Evolutionary conservation across 2,113 vertebrate genomes (phyloP).

Genomic region (Sander lucioperca): DNA sequence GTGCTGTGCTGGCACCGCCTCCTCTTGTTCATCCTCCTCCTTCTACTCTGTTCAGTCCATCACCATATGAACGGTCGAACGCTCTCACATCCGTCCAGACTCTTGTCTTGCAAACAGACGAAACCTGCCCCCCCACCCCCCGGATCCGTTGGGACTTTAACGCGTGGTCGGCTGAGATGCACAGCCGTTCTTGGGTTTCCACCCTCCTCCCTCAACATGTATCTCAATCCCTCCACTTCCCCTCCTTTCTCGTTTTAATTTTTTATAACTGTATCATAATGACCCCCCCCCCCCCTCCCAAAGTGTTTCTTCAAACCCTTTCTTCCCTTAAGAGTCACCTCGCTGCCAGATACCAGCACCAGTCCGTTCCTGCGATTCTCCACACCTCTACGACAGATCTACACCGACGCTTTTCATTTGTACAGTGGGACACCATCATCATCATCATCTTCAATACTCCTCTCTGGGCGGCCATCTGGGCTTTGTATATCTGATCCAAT

Average conservation of each 20-base stretch:
- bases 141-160: constrained; percentile 34
- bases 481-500: constrained; percentile 52
- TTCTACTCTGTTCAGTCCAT: constrained; percentile 42
- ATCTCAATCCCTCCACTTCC: constrained; percentile 17
- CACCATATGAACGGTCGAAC: constrained; percentile 39
- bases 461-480: constrained; percentile 10
- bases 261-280: constrained; percentile 1
- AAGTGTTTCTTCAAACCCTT: neutral
- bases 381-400: neutral
- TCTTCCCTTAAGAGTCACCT: neutral
- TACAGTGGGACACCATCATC: constrained; percentile 43
- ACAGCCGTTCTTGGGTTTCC: constrained; percentile 20
- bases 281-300: neutral
- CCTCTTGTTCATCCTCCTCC: constrained; percentile 1
- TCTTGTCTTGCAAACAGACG: constrained; percentile 40
- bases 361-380: constrained; percentile 16
- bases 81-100: constrained; percentile 77
- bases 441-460: constrained; percentile 17
- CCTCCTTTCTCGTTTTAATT: neutral
- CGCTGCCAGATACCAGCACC: constrained; percentile 51
- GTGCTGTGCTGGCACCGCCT: constrained; percentile 71
- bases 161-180: constrained; percentile 33
- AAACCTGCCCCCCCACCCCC: constrained; percentile 5
- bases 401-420: constrained; percentile 16
- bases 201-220: constrained; percentile 4